Percentiles rank a stretch among this genome's conserved stretches.
phyloP scores from a whole-genome alignment of 2,888 invertebrate species.

The Papilio demoleus region DNA sequence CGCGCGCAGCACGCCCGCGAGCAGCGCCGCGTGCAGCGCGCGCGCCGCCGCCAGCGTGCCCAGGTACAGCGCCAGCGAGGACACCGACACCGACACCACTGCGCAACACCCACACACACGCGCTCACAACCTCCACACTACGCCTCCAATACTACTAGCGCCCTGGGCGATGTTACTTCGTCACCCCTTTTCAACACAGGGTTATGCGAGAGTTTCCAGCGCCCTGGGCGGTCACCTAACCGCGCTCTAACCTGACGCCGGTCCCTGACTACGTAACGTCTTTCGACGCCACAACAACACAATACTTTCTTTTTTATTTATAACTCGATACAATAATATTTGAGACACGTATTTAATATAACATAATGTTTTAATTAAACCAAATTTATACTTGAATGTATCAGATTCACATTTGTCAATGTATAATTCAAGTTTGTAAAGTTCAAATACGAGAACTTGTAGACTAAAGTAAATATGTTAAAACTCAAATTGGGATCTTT shows the following conservation, averaged over 20 bases:
- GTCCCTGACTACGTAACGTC: too few species aligned
- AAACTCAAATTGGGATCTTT: constrained; percentile 5
- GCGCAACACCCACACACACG: constrained; percentile 52
- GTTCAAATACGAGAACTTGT: not conserved
- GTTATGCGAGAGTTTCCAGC: too few species aligned
- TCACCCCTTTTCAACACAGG: too few species aligned
- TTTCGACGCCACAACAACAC: not conserved
- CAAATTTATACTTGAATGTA: not conserved
- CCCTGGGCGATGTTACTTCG: too few species aligned
- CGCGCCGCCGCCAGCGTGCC: constrained; percentile 86
- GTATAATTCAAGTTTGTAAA: not conserved
- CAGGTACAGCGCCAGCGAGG: constrained; percentile 86
- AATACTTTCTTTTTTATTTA: not conserved
- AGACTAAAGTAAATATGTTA: not conserved
- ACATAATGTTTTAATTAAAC: not conserved
- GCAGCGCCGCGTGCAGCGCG: constrained; percentile 85
- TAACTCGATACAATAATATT: not conserved
- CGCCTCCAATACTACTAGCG: too few species aligned
- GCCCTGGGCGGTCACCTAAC: too few species aligned
- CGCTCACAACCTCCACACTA: not conserved
- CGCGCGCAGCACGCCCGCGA: constrained; percentile 86
- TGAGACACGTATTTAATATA: too few species aligned
- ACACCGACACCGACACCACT: constrained; percentile 87
- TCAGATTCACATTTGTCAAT: not conserved
- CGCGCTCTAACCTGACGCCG: too few species aligned